Evolutionary conservation across 2,888 invertebrate species (phyloP).

Genomic region (Julus scandinavius): DNA sequence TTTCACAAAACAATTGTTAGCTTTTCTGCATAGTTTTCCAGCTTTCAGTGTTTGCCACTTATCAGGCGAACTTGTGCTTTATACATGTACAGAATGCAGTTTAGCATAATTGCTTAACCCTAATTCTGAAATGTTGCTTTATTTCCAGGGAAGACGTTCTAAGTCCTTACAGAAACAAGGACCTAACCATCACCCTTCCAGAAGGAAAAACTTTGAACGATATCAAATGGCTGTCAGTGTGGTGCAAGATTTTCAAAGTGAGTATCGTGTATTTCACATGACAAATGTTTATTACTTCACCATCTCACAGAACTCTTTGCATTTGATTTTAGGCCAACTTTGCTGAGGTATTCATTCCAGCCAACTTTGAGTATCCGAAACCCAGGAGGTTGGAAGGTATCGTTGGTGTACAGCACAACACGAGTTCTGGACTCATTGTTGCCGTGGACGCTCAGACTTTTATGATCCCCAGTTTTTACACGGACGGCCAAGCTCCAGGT

Average conservation of each 20-base stretch:
- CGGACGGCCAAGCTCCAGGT: slow-evolving; percentile 92
- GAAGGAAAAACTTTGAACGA: slow-evolving; percentile 84
- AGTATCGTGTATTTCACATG: slow-evolving; percentile 66
- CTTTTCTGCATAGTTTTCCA: not conserved
- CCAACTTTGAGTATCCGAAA: slow-evolving; percentile 80
- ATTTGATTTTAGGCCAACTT: slow-evolving; percentile 81
- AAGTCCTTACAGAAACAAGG: slow-evolving; percentile 81
- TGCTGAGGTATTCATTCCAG: slow-evolving; percentile 84
- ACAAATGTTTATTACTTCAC: not conserved
- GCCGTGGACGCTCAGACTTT: slow-evolving; percentile 91
- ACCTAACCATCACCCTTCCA: slow-evolving; percentile 84
- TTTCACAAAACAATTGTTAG: not conserved
- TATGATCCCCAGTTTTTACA: slow-evolving; percentile 90
- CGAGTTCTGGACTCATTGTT: slow-evolving; percentile 90
- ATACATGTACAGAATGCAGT: no score
- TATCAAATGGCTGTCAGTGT: slow-evolving; percentile 91
- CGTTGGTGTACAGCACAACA: slow-evolving; percentile 85
- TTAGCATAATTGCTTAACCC: no score
- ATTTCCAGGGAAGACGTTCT: slow-evolving; percentile 73
- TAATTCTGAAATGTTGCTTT: no score
- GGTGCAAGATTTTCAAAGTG: slow-evolving; percentile 91
- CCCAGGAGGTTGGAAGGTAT: slow-evolving; percentile 86
- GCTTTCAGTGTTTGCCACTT: not conserved
- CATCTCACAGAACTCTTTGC: slow-evolving; percentile 43
- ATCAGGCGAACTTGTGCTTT: not conserved